These are phyloP conservation scores for Nephrotoma guestfalica DNA, from an alignment of 2,888 invertebrate genomes.

Conservation along the genomic window DNA sequence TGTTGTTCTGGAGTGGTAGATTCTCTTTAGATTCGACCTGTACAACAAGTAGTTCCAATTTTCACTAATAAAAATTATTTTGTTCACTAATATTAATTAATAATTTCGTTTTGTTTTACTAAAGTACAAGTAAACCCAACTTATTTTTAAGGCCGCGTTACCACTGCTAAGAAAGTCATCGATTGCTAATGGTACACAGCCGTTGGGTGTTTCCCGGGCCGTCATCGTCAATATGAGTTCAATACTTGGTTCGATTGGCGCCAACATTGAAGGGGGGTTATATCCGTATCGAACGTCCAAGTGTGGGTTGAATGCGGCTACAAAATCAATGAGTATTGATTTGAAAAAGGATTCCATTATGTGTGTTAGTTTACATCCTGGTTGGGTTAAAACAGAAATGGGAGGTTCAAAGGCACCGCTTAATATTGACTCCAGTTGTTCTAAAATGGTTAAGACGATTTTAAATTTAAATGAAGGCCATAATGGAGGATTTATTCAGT, in stretches of 20 bases:
- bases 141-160: slow-evolving; percentile 47
- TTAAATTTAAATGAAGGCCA: slow-evolving; percentile 44
- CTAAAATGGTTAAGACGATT: slow-evolving; percentile 50
- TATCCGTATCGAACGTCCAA: slow-evolving; percentile 82
- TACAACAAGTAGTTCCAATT: neutral
- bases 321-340: slow-evolving; percentile 71
- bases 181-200: slow-evolving; percentile 34
- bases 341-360: slow-evolving; percentile 59
- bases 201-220: slow-evolving; percentile 46
- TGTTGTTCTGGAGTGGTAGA: slow-evolving; percentile 54
- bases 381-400: slow-evolving; percentile 86
- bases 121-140: slow-evolving; percentile 3
- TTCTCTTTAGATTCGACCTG: neutral
- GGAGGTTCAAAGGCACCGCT: slow-evolving; percentile 69
- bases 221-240: slow-evolving; percentile 77
- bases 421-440: slow-evolving; percentile 50
- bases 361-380: slow-evolving; percentile 66
- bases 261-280: slow-evolving; percentile 61
- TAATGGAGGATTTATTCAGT: slow-evolving; percentile 64
- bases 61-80: neutral
- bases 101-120: too few species aligned
- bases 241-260: slow-evolving; percentile 59
- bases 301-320: slow-evolving; percentile 74
- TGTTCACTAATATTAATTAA: neutral
- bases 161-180: slow-evolving; percentile 60